Conservation (phyloP, 2,797 vertebrate species). For the Sebastes matsubarae region DNA sequence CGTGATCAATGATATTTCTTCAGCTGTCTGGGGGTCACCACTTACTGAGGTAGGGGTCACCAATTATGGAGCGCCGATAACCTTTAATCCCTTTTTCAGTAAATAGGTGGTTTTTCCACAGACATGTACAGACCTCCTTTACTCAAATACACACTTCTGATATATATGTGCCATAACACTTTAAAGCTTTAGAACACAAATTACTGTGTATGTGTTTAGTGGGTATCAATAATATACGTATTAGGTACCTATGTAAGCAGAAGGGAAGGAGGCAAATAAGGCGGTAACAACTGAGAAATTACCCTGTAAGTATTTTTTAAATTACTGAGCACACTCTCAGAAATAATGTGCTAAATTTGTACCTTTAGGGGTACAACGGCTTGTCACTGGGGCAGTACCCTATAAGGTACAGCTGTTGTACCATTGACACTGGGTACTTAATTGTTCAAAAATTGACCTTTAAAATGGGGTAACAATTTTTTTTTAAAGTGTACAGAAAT, state of each 20-base stretch:
- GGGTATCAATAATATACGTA: not conserved
- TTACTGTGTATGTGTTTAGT: not conserved
- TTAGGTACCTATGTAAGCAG: too few species aligned
- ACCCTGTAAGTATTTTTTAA: not conserved
- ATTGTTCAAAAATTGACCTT: too few species aligned
- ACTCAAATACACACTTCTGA: not conserved
- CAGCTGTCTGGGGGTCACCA: constrained; percentile 45
- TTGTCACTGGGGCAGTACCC: too few species aligned
- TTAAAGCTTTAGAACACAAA: not conserved
- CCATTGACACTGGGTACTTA: too few species aligned
- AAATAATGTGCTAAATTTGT: too few species aligned
- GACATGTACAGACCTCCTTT: not conserved
- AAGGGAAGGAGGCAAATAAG: not conserved
- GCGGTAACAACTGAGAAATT: not conserved
- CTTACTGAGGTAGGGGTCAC: constrained; percentile 54
- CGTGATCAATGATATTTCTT: constrained; percentile 61
- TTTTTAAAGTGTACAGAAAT: too few species aligned
- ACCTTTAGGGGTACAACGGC: too few species aligned
- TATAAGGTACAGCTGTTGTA: too few species aligned
- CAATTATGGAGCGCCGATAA: constrained; percentile 59
- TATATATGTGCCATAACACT: not conserved
- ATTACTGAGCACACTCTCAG: not conserved
- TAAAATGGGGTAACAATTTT: too few species aligned
- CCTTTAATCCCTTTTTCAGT: constrained; percentile 21
- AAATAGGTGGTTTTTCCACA: constrained; percentile 18